These are phyloP conservation scores for Sander vitreus DNA, from an alignment of 2,113 vertebrate genomes.

Conservation along the genomic window DNA sequence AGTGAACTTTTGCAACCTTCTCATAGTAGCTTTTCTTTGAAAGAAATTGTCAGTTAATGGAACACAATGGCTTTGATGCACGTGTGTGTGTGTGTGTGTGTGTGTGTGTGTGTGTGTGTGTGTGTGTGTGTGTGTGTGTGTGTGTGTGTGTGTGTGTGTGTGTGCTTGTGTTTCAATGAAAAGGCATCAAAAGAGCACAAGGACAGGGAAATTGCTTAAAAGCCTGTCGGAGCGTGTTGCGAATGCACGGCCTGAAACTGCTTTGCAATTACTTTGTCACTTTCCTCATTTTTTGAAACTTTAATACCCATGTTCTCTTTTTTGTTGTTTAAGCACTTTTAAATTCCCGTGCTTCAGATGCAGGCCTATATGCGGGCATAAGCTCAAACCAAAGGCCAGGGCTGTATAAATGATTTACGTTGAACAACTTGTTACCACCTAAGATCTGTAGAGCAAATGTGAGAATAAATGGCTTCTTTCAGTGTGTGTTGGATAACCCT, in stretches of 20 bases:
- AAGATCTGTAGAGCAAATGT: constrained; percentile 29
- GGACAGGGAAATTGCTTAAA: constrained; percentile 69
- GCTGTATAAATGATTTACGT: constrained; percentile 59
- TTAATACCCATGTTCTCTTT: constrained; percentile 39
- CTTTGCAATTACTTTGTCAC: constrained; percentile 56
- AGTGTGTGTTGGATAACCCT: constrained; percentile 9
- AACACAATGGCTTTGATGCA: constrained; percentile 33
- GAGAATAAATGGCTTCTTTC: constrained; percentile 36
- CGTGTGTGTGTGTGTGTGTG: constrained; percentile 24
- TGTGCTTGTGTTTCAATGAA: constrained; percentile 40
- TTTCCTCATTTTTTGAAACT: constrained; percentile 40
- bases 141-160: constrained; percentile 15
- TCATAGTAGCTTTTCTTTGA: constrained; percentile 24
- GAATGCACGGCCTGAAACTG: constrained; percentile 21
- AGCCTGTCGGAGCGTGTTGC: constrained; percentile 46
- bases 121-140: constrained; percentile 16
- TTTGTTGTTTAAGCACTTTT: constrained; percentile 52
- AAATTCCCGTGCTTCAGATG: constrained; percentile 13
- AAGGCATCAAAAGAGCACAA: constrained; percentile 60
- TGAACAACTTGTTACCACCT: constrained; percentile 24
- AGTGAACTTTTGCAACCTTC: constrained; percentile 32
- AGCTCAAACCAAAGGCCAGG: neutral
- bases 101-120: constrained; percentile 12
- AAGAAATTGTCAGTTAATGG: constrained; percentile 40
- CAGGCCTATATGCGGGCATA: neutral